Base-by-base conservation (phyloP, 2,888 invertebrate genomes). In the Strigamia maritima region DNA sequence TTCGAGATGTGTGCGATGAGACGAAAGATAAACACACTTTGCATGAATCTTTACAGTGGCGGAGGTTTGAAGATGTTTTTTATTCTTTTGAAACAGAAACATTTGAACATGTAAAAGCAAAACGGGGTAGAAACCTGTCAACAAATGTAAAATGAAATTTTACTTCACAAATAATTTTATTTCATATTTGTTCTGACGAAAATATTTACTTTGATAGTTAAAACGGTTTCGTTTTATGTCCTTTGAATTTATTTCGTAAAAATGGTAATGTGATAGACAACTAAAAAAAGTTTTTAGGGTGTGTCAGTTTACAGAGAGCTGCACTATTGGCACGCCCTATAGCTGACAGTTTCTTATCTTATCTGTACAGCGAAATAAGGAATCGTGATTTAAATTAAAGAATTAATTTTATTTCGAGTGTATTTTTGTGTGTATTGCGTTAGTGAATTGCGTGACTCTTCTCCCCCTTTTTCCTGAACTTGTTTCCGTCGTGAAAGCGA, bases 331-430 rank as follows among this genome's bases (percentile, higher is more conserved):
- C 65, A 70, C 70, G 28, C 70, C 70, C 70, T 26, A n/a, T 26
- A 26, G 70, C 70, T 70, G 70, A 70, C 70, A 70, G 70, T 70
- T 70, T 70, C 70, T 70, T 70, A 70, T 70, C 70, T 70, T 70
- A 70, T 70, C 70, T 70, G 28, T 28, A 70, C n/a, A 28, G 70
- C 24, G 54, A 70, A 70, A 70, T 70, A 70, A 70, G 70, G 70
- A 70, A 28, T 28, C 70, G 14, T 28, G 70, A 70, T 70, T 70
- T 70, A 70, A 70, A 70, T 70, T 70, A 70, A 26, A 22, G 60
- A 22, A 28, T 28, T 12, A 28, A n/a, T 70, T 70, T 70, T 70
- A 12, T 14, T 70, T 26, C 10, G 14, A 28, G 0, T 28, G 14
- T 14, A 49, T 49, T 49, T 26, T 6, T 12, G 70, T 12, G 28